phyloP scores from a whole-genome alignment of 2,797 vertebrate genomes.

The Chelonia mydas region DNA sequence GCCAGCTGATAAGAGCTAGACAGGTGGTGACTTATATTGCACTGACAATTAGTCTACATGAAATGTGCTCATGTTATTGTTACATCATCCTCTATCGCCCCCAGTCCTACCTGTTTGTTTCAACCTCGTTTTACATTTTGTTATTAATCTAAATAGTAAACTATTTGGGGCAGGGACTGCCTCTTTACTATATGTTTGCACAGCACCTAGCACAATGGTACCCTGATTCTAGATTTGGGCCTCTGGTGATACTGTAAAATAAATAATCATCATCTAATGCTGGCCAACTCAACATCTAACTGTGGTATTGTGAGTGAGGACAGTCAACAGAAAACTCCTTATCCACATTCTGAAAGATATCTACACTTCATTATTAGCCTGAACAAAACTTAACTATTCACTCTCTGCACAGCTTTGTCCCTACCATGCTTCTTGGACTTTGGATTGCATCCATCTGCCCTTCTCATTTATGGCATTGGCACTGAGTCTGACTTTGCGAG shows the following conservation, averaged over 20 bases:
- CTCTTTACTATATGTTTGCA: neutral
- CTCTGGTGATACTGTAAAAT: neutral
- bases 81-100: neutral
- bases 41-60: conserved; percentile 3
- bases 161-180: neutral
- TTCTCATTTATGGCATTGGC: neutral
- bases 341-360: no score
- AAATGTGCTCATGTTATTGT: conserved; percentile 34
- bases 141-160: neutral
- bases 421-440: neutral
- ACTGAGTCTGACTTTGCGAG: neutral
- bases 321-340: no score
- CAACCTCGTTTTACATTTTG: conserved; percentile 30
- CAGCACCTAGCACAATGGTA: neutral
- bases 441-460: rapidly evolving
- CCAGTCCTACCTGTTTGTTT: neutral
- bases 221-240: neutral
- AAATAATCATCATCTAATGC: neutral
- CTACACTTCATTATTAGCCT: no score
- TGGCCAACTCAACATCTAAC: neutral
- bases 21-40: conserved; percentile 8
- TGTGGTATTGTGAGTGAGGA: neutral
- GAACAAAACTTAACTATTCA: no score
- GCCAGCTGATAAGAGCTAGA: rapidly evolving
- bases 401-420: no score